Evolutionary conservation across 2,888 invertebrate genomes (phyloP).

Genomic region (Oconnorella tubifera): DNA sequence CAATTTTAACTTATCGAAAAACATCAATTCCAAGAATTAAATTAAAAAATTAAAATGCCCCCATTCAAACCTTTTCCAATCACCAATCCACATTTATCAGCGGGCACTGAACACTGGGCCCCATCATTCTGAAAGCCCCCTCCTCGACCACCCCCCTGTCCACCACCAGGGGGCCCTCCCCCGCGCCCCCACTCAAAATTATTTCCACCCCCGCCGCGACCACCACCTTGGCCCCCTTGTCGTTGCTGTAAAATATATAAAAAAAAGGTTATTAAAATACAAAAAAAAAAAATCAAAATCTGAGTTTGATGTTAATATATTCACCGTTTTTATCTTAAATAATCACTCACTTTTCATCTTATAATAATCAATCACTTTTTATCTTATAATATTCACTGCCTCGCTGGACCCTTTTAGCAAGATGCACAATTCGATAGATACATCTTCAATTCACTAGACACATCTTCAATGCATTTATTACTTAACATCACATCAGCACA

Average conservation of each 20-base stretch:
- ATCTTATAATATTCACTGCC: too few species aligned
- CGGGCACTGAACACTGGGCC: constrained; percentile 71
- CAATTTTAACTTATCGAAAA: too few species aligned
- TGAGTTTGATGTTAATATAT: background rate
- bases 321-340: too few species aligned
- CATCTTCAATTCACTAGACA: too few species aligned
- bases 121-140: constrained; percentile 15
- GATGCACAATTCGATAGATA: too few species aligned
- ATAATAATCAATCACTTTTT: too few species aligned
- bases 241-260: background rate
- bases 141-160: constrained; percentile 61
- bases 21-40: too few species aligned
- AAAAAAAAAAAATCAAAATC: background rate
- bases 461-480: too few species aligned
- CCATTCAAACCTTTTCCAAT: constrained; percentile 72
- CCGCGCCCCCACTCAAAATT: constrained; percentile 66
- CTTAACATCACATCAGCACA: too few species aligned
- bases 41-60: too few species aligned
- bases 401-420: too few species aligned
- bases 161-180: constrained; percentile 55
- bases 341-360: too few species aligned
- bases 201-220: constrained; percentile 27
- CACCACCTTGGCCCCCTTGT: constrained; percentile 14
- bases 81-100: constrained; percentile 92
- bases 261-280: background rate